Evolutionary conservation across 2,888 invertebrate species (phyloP).

Genomic region (Eupelmus urozonus): DNA sequence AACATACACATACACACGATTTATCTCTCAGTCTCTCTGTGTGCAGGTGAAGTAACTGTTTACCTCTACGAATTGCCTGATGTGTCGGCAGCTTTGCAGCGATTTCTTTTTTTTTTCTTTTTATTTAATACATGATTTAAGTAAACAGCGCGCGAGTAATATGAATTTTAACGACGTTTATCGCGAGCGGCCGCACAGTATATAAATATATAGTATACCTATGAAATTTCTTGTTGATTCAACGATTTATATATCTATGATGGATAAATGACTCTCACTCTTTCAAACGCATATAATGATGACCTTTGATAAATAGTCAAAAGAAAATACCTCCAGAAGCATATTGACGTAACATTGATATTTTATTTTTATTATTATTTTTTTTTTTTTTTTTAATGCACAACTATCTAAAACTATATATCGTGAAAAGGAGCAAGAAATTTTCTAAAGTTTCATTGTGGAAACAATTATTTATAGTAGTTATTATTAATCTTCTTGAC

Average conservation of each 20-base stretch:
- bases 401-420: conserved; percentile 34
- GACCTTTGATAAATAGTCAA: conserved; percentile 17
- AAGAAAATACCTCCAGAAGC: conserved; percentile 10
- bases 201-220: conserved; percentile 16
- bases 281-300: conserved; percentile 12
- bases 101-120: conserved; percentile 19
- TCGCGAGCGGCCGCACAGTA: conserved; percentile 36
- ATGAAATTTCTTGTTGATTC: conserved; percentile 34
- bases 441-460: conserved; percentile 3
- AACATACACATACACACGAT: no score
- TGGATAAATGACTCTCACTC: conserved; percentile 12
- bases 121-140: conserved; percentile 29
- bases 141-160: conserved; percentile 21
- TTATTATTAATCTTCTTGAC: neutral
- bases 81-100: conserved; percentile 46
- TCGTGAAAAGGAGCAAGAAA: conserved; percentile 14
- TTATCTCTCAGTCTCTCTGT: conserved; percentile 25
- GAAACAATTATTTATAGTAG: conserved; percentile 22
- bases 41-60: conserved; percentile 44
- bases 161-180: conserved; percentile 15
- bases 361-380: neutral
- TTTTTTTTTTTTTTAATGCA: conserved; percentile 36
- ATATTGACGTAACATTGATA: conserved; percentile 16
- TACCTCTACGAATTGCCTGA: conserved; percentile 52
- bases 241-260: conserved; percentile 16